Evolutionary conservation across 2,888 invertebrate species (phyloP).

Genomic region (Phyllotreta striolata): DNA sequence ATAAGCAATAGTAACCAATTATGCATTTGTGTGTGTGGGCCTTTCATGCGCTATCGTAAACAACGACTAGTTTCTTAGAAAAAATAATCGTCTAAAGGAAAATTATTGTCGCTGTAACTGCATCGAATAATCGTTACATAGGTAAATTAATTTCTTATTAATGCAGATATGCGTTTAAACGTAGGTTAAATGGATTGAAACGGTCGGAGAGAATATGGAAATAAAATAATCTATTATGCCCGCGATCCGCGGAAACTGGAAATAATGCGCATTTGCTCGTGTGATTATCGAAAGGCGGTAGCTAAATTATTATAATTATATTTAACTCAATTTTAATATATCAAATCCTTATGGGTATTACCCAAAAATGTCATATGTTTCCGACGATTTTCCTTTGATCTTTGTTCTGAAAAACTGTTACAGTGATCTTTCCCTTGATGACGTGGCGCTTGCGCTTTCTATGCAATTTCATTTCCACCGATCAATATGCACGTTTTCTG

Average conservation of each 20-base stretch:
- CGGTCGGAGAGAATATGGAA: too few species aligned
- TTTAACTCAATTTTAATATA: background rate
- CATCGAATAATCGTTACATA: conserved; percentile 6
- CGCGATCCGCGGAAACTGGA: too few species aligned
- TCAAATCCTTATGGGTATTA: background rate
- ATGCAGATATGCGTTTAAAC: too few species aligned
- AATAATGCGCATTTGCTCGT: too few species aligned
- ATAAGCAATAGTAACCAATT: conserved; percentile 13
- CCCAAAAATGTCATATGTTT: background rate
- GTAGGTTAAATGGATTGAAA: too few species aligned
- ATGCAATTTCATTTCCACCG: conserved; percentile 1
- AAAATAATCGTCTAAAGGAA: conserved; percentile 6
- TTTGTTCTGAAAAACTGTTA: background rate
- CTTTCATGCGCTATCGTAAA: background rate
- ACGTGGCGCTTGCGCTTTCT: too few species aligned
- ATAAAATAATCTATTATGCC: too few species aligned
- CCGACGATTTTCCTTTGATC: conserved; percentile 9
- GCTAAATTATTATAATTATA: too few species aligned
- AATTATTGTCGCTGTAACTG: background rate
- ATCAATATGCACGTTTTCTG: conserved; percentile 3
- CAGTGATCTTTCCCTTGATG: too few species aligned
- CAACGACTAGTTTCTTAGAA: conserved; percentile 4
- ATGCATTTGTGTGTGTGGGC: conserved; percentile 15
- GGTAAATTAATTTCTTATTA: background rate
- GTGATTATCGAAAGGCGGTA: too few species aligned